Conservation (phyloP, 2,888 invertebrate genomes). For the Euzophera pinguis region DNA sequence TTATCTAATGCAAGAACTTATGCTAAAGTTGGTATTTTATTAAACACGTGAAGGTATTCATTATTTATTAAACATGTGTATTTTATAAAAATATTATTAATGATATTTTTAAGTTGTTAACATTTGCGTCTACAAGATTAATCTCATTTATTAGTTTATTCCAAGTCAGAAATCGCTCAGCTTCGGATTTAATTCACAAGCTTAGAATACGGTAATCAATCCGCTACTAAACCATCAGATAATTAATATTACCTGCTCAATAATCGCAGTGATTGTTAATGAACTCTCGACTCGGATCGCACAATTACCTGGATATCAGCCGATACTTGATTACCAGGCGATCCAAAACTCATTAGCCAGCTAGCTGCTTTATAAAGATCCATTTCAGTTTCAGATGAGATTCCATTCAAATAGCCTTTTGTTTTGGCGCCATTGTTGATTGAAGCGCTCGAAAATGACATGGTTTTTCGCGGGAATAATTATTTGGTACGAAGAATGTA, state of each 20-base stretch:
- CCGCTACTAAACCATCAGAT: not conserved
- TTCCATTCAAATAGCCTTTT: conserved; percentile 1
- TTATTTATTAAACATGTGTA: too few species aligned
- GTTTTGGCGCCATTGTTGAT: not conserved
- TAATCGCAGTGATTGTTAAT: not conserved
- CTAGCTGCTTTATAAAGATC: not conserved
- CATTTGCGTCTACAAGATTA: too few species aligned
- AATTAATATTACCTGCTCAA: not conserved
- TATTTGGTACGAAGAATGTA: too few species aligned
- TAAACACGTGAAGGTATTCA: too few species aligned
- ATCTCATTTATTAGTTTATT: too few species aligned
- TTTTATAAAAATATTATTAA: too few species aligned
- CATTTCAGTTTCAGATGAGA: not conserved
- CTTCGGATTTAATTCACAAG: too few species aligned
- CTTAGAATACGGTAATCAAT: not conserved
- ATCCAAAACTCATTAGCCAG: conserved; percentile 3
- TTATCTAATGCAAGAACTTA: too few species aligned
- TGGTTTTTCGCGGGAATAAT: too few species aligned
- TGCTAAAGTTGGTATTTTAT: too few species aligned
- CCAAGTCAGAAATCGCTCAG: too few species aligned
- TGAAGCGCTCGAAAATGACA: not conserved
- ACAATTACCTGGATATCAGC: not conserved
- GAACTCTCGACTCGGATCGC: not conserved
- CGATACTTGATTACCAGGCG: not conserved
- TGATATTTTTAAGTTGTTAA: too few species aligned